These are phyloP conservation scores for Neotoma lepida DNA, from an alignment of 2,113 vertebrate species.

Conservation along the genomic window DNA sequence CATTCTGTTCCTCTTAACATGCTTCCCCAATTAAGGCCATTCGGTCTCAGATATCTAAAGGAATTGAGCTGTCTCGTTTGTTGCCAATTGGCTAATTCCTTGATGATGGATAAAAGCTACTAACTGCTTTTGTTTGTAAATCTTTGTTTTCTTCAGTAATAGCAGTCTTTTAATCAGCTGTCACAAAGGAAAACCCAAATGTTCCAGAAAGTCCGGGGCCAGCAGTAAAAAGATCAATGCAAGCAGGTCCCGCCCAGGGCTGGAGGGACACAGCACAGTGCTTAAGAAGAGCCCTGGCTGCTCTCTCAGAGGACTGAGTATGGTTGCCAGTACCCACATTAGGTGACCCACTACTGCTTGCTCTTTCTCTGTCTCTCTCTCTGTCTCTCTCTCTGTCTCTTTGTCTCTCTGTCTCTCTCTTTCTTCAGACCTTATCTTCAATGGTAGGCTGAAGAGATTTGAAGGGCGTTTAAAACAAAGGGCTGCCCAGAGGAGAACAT, in stretches of 20 bases:
- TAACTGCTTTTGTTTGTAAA: conserved; percentile 87
- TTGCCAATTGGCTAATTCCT: conserved; percentile 90
- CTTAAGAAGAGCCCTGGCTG: not conserved
- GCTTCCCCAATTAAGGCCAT: conserved; percentile 87
- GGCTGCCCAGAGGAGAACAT: not conserved
- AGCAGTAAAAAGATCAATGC: conserved; percentile 58
- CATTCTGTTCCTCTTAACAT: conserved; percentile 84
- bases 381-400: not conserved
- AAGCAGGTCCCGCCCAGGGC: not conserved
- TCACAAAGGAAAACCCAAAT: conserved; percentile 79
- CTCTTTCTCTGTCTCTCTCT: not conserved
- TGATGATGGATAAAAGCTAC: conserved; percentile 89
- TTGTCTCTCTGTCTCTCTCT: too few species aligned
- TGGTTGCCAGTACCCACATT: not conserved
- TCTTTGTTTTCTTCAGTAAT: conserved; percentile 85
- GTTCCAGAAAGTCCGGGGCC: conserved; percentile 62
- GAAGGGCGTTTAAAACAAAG: conserved; percentile 34
- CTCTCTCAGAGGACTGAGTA: not conserved
- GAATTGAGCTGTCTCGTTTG: conserved; percentile 87
- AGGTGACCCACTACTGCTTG: not conserved
- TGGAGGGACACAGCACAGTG: not conserved
- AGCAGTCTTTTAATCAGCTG: conserved; percentile 82
- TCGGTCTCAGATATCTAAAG: conserved; percentile 85
- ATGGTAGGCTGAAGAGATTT: not conserved
- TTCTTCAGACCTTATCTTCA: not conserved